phyloP scores from a whole-genome alignment of 2,113 vertebrate genomes.

The Mesitornis unicolor region DNA sequence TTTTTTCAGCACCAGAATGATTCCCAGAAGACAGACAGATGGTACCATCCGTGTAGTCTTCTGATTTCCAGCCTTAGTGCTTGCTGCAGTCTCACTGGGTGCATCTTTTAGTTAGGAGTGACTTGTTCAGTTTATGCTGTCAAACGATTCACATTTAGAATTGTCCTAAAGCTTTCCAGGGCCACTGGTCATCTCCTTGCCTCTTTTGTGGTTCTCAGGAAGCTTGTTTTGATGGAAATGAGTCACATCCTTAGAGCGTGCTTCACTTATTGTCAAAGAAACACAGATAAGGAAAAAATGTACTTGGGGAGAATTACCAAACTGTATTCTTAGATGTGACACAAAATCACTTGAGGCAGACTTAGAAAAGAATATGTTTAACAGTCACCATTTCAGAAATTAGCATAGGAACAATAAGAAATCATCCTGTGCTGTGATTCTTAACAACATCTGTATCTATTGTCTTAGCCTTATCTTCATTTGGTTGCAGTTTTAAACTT shows the following conservation, averaged over 20 bases:
- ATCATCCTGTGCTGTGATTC: neutral
- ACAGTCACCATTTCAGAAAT: neutral
- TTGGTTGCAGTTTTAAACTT: neutral
- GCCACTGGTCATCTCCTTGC: neutral
- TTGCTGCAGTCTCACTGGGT: neutral
- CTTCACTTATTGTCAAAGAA: neutral
- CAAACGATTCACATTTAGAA: neutral
- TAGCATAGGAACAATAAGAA: neutral
- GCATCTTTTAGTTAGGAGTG: neutral
- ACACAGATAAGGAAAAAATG: neutral
- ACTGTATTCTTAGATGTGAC: neutral
- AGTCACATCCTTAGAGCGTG: slow-evolving; percentile 5
- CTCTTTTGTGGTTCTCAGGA: neutral
- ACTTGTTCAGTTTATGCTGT: neutral
- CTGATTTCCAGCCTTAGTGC: neutral
- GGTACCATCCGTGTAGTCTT: neutral
- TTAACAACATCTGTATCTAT: neutral
- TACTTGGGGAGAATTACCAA: neutral
- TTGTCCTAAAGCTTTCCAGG: neutral
- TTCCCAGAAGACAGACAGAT: neutral
- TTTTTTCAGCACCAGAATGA: neutral
- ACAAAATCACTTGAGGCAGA: neutral
- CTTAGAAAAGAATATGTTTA: neutral
- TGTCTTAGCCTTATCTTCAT: neutral
- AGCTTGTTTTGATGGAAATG: slow-evolving; percentile 1